Conservation (phyloP, 1,140 invertebrate genomes). For the Antheraea pernyi region DNA sequence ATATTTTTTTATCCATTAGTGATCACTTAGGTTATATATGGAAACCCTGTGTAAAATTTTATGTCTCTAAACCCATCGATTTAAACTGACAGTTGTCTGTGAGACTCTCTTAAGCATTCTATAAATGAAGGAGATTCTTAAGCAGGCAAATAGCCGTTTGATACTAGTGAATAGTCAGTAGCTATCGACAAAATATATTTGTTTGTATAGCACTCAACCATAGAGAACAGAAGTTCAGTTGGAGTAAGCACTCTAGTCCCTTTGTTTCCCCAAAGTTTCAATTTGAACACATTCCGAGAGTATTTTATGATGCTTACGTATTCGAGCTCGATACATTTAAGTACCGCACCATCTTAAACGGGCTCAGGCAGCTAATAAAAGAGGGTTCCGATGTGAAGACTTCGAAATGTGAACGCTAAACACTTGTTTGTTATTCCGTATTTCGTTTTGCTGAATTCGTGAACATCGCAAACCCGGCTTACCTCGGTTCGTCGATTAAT, state of each 20-base stretch:
- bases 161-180: background rate
- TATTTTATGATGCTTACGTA: constrained; percentile 27
- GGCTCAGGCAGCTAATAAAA: constrained; percentile 34
- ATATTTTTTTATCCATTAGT: no score
- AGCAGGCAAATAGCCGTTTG: background rate
- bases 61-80: no score
- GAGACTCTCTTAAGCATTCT: no score
- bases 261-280: constrained; percentile 23
- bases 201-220: background rate
- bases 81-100: no score
- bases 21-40: no score
- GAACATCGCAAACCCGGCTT: background rate
- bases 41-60: no score
- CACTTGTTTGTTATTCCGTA: constrained; percentile 32
- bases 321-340: constrained; percentile 25
- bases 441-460: constrained; percentile 25
- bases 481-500: background rate
- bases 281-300: constrained; percentile 26
- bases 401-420: constrained; percentile 22
- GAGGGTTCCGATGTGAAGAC: constrained; percentile 21
- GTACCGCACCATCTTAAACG: constrained; percentile 26
- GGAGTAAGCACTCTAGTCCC: constrained; percentile 7
- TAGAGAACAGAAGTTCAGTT: constrained; percentile 10
- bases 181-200: background rate
- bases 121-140: background rate